Percentiles rank a stretch among this genome's conserved stretches.
These are phyloP conservation scores for Apis cerana DNA, from an alignment of 1,140 invertebrate species.

Conservation along the genomic window DNA sequence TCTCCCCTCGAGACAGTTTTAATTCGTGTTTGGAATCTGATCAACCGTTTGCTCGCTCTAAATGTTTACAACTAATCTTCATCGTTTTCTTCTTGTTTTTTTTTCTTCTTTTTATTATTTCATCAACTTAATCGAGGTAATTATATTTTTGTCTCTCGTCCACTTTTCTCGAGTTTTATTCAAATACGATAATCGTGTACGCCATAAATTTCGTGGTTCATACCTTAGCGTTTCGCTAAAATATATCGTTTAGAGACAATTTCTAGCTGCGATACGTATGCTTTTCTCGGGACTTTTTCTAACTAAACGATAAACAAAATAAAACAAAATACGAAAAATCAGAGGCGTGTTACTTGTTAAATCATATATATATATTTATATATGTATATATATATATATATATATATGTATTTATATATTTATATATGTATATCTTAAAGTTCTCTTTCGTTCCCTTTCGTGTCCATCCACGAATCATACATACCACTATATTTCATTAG, in stretches of 20 bases:
- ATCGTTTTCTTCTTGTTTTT: slow-evolving; percentile 4
- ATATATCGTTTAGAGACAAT: neutral
- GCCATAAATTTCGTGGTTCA: neutral
- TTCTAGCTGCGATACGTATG: neutral
- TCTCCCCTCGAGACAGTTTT: slow-evolving; percentile 55
- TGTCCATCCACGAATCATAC: slow-evolving; percentile 57
- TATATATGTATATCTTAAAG: neutral
- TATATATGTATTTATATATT: neutral
- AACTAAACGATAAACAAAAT: slow-evolving; percentile 4
- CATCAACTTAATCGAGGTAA: slow-evolving; percentile 68
- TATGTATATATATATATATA: neutral
- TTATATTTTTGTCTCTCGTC: neutral
- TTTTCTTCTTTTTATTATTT: slow-evolving; percentile 11
- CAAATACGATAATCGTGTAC: neutral
- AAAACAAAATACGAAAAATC: slow-evolving; percentile 1
- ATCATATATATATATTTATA: slow-evolving; percentile 9
- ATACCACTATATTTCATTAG: slow-evolving; percentile 69
- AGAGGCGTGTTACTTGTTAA: slow-evolving; percentile 18
- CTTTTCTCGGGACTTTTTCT: neutral
- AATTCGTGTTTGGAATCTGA: slow-evolving; percentile 65
- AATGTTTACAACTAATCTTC: slow-evolving; percentile 28
- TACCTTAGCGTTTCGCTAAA: neutral
- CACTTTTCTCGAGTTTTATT: too few relatives aligned
- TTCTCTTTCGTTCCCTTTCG: slow-evolving; percentile 24
- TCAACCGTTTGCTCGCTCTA: slow-evolving; percentile 54